Conservation (phyloP, 2,113 vertebrate species). For the Laterallus jamaicensis region DNA sequence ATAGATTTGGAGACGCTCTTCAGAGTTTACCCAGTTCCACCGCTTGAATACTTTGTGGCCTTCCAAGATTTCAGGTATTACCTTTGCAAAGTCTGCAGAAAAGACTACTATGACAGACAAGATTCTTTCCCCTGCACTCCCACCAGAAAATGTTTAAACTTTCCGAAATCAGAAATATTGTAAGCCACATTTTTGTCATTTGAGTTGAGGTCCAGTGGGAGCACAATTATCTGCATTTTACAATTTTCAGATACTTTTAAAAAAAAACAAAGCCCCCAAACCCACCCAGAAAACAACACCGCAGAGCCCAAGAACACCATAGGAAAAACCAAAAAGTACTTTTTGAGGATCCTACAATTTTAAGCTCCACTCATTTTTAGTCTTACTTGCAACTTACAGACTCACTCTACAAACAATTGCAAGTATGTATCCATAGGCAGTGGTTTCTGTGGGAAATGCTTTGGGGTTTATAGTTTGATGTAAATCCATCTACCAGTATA, state of each 20-base stretch:
- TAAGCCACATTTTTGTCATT: background rate
- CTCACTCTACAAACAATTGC: background rate
- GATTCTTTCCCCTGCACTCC: background rate
- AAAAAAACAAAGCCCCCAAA: too few relatives aligned
- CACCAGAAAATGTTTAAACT: constrained; percentile 22
- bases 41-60: background rate
- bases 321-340: background rate
- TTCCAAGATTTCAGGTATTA: background rate
- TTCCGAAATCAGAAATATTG: constrained; percentile 9
- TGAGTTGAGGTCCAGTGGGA: background rate
- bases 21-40: background rate
- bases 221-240: background rate
- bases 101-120: background rate
- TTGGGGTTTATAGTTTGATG: too few relatives aligned
- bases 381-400: background rate
- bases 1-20: background rate
- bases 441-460: background rate
- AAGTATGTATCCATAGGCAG: background rate
- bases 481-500: background rate
- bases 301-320: background rate
- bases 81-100: background rate
- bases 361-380: background rate
- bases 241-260: background rate
- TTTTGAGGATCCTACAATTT: background rate
- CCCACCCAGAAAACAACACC: background rate